These are phyloP conservation scores for Anabacerthia variegaticeps DNA, from an alignment of 2,797 vertebrate genomes.

Conservation along the genomic window DNA sequence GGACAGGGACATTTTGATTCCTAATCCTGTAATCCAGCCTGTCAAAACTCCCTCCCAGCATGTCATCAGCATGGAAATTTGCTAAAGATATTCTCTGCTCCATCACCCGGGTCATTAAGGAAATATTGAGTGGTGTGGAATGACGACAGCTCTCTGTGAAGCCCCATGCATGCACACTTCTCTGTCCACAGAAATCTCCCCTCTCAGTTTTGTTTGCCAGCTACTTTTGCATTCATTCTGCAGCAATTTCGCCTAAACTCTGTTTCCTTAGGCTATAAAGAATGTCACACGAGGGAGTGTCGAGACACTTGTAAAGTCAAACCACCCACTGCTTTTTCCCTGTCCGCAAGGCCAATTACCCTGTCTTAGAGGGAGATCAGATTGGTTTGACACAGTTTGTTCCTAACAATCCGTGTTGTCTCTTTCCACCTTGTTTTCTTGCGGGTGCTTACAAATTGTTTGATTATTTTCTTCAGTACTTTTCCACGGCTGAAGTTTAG, in stretches of 20 bases:
- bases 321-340: conserved; percentile 53
- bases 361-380: conserved; percentile 42
- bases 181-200: neutral
- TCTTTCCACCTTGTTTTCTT: conserved; percentile 34
- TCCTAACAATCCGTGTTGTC: conserved; percentile 32
- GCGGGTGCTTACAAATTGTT: conserved; percentile 11
- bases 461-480: conserved; percentile 55
- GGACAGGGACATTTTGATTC: neutral
- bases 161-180: neutral
- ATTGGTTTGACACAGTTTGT: conserved; percentile 63
- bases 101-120: neutral
- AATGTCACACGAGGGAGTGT: neutral
- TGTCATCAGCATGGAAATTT: neutral
- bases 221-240: conserved; percentile 22
- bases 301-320: conserved; percentile 16
- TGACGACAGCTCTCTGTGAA: neutral
- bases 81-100: neutral
- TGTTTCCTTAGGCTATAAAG: conserved; percentile 26
- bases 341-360: conserved; percentile 41
- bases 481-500: neutral
- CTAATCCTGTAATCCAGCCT: neutral
- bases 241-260: conserved; percentile 17
- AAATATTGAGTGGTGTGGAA: neutral
- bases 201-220: neutral
- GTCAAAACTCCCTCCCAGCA: neutral